These are phyloP conservation scores for Dreissena polymorpha DNA, from an alignment of 1,140 invertebrate genomes.

Conservation along the genomic window DNA sequence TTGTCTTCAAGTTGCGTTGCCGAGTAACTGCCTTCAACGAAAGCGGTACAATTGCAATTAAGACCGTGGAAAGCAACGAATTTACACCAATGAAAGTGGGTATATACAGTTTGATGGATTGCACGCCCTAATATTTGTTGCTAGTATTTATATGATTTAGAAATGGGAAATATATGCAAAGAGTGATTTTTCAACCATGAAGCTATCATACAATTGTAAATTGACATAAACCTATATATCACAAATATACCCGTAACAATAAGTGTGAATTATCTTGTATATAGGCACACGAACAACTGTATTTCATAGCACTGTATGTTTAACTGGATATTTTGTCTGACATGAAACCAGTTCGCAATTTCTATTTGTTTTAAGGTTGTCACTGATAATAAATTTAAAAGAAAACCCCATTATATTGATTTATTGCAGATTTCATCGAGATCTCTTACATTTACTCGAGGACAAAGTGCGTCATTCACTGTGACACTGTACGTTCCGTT, in stretches of 20 bases:
- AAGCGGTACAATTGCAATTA: not conserved
- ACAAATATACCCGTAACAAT: not conserved
- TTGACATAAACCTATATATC: not conserved
- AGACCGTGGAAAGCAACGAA: not conserved
- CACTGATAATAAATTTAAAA: not conserved
- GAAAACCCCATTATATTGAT: not conserved
- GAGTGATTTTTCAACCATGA: too few species aligned
- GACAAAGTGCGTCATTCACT: constrained; percentile 5
- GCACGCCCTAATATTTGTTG: not conserved
- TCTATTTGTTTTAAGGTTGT: not conserved
- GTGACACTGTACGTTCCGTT: constrained; percentile 15
- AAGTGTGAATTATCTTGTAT: not conserved
- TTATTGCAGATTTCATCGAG: constrained; percentile 32
- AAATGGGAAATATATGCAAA: too few species aligned
- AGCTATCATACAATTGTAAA: too few species aligned
- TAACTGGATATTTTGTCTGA: not conserved
- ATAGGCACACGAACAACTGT: not conserved
- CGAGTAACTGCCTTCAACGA: constrained; percentile 12
- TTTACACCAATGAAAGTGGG: constrained; percentile 8
- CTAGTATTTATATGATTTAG: not conserved
- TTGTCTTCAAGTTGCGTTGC: constrained; percentile 16
- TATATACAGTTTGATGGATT: not conserved
- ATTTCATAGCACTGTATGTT: not conserved
- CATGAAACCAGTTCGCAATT: not conserved
- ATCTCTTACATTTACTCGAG: constrained; percentile 3